Evolutionary conservation across 2,797 vertebrate genomes (phyloP).

Genomic region (Danio aesculapii): DNA sequence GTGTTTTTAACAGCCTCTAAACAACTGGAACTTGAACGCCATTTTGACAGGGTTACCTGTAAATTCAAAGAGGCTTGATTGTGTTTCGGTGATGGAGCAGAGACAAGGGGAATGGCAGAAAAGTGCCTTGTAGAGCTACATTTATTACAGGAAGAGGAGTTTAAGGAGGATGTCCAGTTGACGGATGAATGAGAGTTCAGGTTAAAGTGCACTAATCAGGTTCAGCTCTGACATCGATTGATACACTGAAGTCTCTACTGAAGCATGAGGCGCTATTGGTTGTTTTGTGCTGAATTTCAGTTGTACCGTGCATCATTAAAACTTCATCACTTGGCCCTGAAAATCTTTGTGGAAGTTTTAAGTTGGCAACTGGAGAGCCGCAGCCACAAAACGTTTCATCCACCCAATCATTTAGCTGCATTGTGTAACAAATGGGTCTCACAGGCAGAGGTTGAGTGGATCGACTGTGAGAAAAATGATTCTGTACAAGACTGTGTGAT

Average conservation of each 20-base stretch:
- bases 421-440: constrained; percentile 12
- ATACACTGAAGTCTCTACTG: not conserved
- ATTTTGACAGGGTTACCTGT: constrained; percentile 33
- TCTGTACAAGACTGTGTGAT: not conserved
- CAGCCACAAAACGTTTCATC: not conserved
- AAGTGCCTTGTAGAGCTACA: not conserved
- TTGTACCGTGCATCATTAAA: not conserved
- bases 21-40: constrained; percentile 22
- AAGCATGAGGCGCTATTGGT: not conserved
- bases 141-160: not conserved
- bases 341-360: not conserved
- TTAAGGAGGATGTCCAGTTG: not conserved
- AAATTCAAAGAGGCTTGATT: constrained; percentile 28
- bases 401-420: constrained; percentile 7
- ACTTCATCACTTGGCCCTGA: not conserved
- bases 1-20: constrained; percentile 38
- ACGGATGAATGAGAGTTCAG: not conserved
- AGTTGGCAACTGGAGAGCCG: not conserved
- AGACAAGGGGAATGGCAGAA: not conserved
- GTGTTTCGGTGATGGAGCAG: not conserved
- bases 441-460: constrained; percentile 4
- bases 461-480: not conserved
- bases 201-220: not conserved
- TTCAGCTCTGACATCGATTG: not conserved
- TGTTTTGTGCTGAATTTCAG: not conserved